A percentile compares a stretch with the other conserved stretches of the same genome.
Evolutionary conservation across 2,888 invertebrate genomes (phyloP).

Genomic region (Mythimna impura): DNA sequence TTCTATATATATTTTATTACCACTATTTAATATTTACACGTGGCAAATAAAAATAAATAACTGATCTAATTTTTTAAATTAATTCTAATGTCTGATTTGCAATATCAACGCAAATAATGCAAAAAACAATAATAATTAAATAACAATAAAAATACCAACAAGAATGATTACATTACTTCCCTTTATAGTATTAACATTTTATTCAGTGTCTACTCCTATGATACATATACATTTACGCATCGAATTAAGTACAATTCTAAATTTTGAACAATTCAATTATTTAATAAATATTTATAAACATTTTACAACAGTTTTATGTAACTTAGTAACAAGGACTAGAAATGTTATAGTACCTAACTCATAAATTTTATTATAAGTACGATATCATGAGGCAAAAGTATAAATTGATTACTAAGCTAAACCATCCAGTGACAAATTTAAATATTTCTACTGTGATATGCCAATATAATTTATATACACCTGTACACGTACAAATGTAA

Average conservation of each 20-base stretch:
- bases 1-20: slow-evolving; percentile 15
- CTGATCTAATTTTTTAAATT: not conserved
- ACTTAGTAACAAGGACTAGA: slow-evolving; percentile 81
- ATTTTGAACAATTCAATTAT: slow-evolving; percentile 79
- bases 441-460: slow-evolving; percentile 79
- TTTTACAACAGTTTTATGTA: slow-evolving; percentile 85
- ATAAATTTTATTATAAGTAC: slow-evolving; percentile 57
- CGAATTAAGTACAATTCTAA: slow-evolving; percentile 77
- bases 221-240: slow-evolving; percentile 78
- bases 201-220: slow-evolving; percentile 73
- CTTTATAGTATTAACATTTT: slow-evolving; percentile 78
- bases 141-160: slow-evolving; percentile 45
- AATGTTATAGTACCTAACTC: slow-evolving; percentile 53
- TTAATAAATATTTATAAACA: slow-evolving; percentile 86
- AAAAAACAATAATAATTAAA: slow-evolving; percentile 1
- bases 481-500: slow-evolving; percentile 74
- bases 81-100: slow-evolving; percentile 16
- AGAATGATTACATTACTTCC: slow-evolving; percentile 83
- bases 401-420: slow-evolving; percentile 58
- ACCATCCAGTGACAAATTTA: slow-evolving; percentile 61
- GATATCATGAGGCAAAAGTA: slow-evolving; percentile 56
- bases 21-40: slow-evolving; percentile 44
- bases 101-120: slow-evolving; percentile 17
- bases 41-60: slow-evolving; percentile 16
- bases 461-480: slow-evolving; percentile 84